Conservation (phyloP, 2,113 vertebrate species). For the Oreochromis aureus region DNA sequence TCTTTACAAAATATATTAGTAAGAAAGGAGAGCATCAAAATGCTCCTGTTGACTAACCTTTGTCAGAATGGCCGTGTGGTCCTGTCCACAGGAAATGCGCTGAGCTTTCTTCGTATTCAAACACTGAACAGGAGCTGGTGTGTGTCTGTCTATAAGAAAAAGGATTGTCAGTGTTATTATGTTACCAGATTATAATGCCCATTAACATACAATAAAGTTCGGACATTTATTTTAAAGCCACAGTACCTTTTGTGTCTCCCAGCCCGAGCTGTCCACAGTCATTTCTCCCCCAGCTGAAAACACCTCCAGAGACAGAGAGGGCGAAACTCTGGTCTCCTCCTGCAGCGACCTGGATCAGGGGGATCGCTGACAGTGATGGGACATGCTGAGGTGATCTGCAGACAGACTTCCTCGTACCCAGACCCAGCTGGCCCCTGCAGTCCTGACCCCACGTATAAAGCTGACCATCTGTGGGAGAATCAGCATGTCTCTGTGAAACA, state of each 20-base stretch:
- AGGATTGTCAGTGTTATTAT: background rate
- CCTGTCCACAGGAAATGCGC: no score
- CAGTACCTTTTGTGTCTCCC: slow-evolving; percentile 22
- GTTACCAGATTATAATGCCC: background rate
- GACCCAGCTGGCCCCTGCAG: slow-evolving; percentile 79
- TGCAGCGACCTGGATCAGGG: slow-evolving; percentile 80
- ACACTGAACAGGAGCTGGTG: no score
- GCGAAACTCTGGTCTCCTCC: slow-evolving; percentile 81
- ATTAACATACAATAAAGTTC: background rate
- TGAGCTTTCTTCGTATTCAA: no score
- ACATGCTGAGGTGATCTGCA: slow-evolving; percentile 63
- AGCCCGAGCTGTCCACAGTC: slow-evolving; percentile 85
- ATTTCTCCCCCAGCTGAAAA: slow-evolving; percentile 88
- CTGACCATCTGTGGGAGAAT: slow-evolving; percentile 1
- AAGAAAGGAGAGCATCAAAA: no score
- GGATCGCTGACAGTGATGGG: slow-evolving; percentile 65
- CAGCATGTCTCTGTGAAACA: background rate
- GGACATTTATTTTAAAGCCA: background rate
- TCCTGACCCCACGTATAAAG: slow-evolving; percentile 82
- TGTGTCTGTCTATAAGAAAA: no score
- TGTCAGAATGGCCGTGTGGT: no score
- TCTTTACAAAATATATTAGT: no score
- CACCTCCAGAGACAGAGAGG: slow-evolving; percentile 80
- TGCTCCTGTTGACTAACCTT: no score
- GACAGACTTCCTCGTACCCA: slow-evolving; percentile 26